Conservation (phyloP, 2,113 vertebrate genomes). For the Notechis scutatus region DNA sequence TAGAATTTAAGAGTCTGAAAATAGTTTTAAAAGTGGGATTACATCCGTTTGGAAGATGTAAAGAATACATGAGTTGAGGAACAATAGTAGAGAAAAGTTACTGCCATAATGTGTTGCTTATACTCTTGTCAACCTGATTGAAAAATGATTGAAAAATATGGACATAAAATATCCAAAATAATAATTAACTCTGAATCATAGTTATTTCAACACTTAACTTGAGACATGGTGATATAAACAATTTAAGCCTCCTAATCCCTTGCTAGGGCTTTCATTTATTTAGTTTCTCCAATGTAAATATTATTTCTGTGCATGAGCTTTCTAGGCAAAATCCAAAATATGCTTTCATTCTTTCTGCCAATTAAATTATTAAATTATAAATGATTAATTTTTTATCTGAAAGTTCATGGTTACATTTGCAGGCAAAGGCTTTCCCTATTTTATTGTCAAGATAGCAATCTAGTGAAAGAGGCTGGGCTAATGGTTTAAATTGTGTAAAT, state of each 20-base stretch:
- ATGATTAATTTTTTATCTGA: not conserved
- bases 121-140: not conserved
- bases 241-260: not conserved
- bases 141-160: not conserved
- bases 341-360: not conserved
- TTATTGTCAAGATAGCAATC: not conserved
- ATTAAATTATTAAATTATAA: not conserved
- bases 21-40: not conserved
- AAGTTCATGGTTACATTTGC: not conserved
- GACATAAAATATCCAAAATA: not conserved
- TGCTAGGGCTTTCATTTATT: not conserved
- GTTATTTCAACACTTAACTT: not conserved
- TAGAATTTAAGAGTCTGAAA: not conserved
- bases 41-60: not conserved
- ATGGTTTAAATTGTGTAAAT: not conserved
- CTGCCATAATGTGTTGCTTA: not conserved
- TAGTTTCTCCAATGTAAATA: not conserved
- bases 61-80: not conserved
- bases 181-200: not conserved
- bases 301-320: not conserved
- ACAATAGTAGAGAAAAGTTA: not conserved
- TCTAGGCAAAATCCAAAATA: not conserved
- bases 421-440: not conserved
- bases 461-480: not conserved
- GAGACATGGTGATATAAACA: not conserved